These are phyloP conservation scores for Percopsis omiscomaycus DNA, from an alignment of 2,797 vertebrate genomes.

Conservation along the genomic window DNA sequence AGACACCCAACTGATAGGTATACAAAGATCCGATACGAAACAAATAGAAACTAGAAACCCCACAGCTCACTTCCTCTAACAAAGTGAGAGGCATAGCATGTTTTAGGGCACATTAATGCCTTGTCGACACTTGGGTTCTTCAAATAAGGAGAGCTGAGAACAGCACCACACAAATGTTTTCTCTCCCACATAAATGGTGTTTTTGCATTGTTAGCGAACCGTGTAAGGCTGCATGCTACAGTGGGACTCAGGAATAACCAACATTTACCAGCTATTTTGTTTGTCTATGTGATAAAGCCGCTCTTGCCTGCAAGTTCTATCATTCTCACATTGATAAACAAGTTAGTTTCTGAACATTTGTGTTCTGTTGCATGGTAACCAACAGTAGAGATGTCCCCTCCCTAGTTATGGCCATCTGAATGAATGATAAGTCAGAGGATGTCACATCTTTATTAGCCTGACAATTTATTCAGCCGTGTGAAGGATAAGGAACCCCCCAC, in stretches of 20 bases:
- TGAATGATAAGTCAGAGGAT: slow-evolving; percentile 54
- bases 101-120: too few relatives aligned
- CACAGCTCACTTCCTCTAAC: too few relatives aligned
- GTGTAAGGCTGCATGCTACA: slow-evolving; percentile 20
- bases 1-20: too few relatives aligned
- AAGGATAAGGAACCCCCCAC: slow-evolving; percentile 61
- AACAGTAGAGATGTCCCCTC: slow-evolving; percentile 40
- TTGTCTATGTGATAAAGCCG: slow-evolving; percentile 41
- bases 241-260: slow-evolving; percentile 20
- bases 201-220: slow-evolving; percentile 18
- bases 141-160: slow-evolving; percentile 16
- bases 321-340: slow-evolving; percentile 47
- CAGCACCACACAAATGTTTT: slow-evolving; percentile 8
- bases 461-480: slow-evolving; percentile 68
- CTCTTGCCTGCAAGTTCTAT: slow-evolving; percentile 43
- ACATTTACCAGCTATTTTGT: slow-evolving; percentile 49
- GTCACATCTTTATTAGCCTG: slow-evolving; percentile 62
- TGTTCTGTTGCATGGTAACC: slow-evolving; percentile 59
- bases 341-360: slow-evolving; percentile 53
- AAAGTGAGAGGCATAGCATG: too few relatives aligned
- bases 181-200: neutral
- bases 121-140: slow-evolving; percentile 11
- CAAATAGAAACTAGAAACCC: too few relatives aligned
- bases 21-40: too few relatives aligned
- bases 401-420: slow-evolving; percentile 52